Conservation (phyloP, 1,140 invertebrate genomes). For the Drosophila santomea region DNA sequence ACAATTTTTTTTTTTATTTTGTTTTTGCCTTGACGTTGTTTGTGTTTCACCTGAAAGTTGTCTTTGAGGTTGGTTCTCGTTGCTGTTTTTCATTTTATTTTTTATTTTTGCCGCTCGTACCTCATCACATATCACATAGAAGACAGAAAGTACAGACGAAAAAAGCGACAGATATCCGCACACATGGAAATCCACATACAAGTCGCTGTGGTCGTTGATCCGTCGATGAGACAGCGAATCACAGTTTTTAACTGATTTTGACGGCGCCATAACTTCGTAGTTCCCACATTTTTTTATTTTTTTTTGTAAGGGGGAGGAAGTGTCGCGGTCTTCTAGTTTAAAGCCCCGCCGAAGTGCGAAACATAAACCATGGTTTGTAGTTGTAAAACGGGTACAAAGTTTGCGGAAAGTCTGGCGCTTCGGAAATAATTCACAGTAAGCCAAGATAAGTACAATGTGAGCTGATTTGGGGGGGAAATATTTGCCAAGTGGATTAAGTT, state of each 20-base stretch:
- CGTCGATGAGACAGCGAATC: conserved; percentile 61
- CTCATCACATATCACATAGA: conserved; percentile 71
- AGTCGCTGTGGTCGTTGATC: conserved; percentile 72
- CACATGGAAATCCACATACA: conserved; percentile 8
- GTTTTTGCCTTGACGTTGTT: conserved; percentile 37
- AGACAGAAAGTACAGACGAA: conserved; percentile 51
- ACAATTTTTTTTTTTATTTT: conserved; percentile 36
- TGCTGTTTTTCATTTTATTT: conserved; percentile 36
- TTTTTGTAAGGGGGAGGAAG: conserved; percentile 20
- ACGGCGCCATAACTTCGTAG: conserved; percentile 28
- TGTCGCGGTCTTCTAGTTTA: conserved; percentile 60
- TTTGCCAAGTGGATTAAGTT: conserved; percentile 39
- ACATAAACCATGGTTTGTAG: conserved; percentile 19
- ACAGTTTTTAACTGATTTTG: conserved; percentile 71
- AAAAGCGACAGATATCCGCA: conserved; percentile 28
- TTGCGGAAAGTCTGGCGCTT: conserved; percentile 6
- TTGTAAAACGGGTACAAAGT: not conserved
- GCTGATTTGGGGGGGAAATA: conserved; percentile 12
- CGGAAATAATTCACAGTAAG: conserved; percentile 11
- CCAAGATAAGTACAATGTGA: not conserved
- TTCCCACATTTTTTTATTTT: not conserved
- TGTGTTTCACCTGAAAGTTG: conserved; percentile 78
- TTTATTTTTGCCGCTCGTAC: conserved; percentile 46
- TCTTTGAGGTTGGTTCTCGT: conserved; percentile 63
- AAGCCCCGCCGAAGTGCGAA: conserved; percentile 40